phyloP scores from a whole-genome alignment of 2,888 invertebrate genomes.

The Agelastica alni region DNA sequence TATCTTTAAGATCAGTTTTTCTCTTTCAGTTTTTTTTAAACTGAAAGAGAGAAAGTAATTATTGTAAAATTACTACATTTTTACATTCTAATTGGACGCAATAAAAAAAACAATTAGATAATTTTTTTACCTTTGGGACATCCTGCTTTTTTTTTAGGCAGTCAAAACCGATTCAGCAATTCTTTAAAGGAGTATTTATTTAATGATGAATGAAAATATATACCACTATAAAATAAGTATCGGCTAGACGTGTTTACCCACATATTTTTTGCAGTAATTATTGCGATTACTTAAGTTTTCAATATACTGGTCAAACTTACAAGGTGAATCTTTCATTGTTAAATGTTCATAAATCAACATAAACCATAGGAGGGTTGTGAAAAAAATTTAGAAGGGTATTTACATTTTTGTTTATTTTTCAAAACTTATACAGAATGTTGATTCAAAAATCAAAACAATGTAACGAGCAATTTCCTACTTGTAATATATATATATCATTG shows the following conservation, averaged over 20 bases:
- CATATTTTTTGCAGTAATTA: slow-evolving; percentile 22
- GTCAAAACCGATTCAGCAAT: slow-evolving; percentile 4
- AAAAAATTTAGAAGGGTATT: too few species aligned
- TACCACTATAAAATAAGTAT: slow-evolving; percentile 19
- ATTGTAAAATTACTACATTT: too few species aligned
- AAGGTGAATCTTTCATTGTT: neutral
- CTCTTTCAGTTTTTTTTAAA: too few species aligned
- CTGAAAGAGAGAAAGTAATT: too few species aligned
- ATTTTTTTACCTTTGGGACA: neutral
- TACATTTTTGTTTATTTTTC: too few species aligned
- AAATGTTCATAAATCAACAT: neutral
- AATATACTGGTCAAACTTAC: slow-evolving; percentile 2
- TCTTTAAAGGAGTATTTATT: neutral
- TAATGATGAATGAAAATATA: slow-evolving; percentile 21
- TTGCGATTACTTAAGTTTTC: slow-evolving; percentile 4
- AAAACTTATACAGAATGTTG: too few species aligned
- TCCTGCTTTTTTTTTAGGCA: neutral
- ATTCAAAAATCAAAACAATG: too few species aligned
- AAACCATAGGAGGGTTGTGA: too few species aligned
- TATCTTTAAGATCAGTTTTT: too few species aligned
- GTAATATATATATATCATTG: too few species aligned
- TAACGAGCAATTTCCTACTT: too few species aligned
- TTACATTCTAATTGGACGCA: too few species aligned
- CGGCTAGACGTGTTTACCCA: slow-evolving; percentile 17
- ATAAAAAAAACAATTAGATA: neutral